Conservation (phyloP, 2,797 vertebrate genomes). For the Dendrocincla tyrannina region DNA sequence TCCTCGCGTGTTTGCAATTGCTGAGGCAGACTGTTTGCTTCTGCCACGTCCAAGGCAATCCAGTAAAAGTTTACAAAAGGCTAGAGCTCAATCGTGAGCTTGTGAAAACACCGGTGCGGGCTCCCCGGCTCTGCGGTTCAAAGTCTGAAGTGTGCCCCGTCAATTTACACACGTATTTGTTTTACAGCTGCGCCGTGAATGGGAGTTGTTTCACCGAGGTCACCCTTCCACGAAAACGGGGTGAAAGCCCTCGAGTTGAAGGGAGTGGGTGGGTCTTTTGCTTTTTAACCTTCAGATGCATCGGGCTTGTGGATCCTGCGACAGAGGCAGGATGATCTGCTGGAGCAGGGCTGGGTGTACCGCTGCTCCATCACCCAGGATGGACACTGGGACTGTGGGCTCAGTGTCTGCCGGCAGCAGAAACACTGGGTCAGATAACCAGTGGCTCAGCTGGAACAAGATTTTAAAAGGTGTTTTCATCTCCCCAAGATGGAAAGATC, state of each 20-base stretch:
- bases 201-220: not conserved
- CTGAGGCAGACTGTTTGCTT: conserved; percentile 67
- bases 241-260: conserved; percentile 20
- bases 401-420: not conserved
- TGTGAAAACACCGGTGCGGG: conserved; percentile 38
- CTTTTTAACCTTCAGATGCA: not conserved
- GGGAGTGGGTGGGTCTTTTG: not conserved
- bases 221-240: not conserved
- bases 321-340: not conserved
- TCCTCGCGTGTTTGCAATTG: conserved; percentile 44
- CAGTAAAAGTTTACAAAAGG: conserved; percentile 65
- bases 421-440: not conserved
- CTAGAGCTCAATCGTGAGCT: conserved; percentile 42
- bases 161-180: conserved; percentile 13
- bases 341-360: not conserved
- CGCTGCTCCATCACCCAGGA: accelerated
- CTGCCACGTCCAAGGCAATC: conserved; percentile 54
- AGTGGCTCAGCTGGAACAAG: not conserved
- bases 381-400: accelerated
- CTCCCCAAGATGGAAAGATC: not conserved
- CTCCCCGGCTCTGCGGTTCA: conserved; percentile 32
- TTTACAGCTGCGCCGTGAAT: not conserved
- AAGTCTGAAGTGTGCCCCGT: conserved; percentile 64
- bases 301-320: accelerated
- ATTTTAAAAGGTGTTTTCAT: not conserved